Conservation (phyloP, 2,888 invertebrate species). For the Smittia sp. region DNA sequence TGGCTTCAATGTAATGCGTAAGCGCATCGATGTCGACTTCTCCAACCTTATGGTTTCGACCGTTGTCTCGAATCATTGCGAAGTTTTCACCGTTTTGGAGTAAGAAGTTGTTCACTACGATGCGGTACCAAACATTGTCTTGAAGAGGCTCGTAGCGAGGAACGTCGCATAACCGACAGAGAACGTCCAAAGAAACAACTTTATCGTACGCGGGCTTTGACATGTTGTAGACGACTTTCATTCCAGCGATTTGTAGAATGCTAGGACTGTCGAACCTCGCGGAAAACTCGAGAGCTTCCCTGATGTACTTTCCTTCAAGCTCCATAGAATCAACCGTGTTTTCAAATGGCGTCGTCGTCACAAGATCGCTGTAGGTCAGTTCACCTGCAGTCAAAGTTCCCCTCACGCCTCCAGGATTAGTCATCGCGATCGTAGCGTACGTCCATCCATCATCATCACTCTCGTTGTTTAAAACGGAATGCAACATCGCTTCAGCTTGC, state of each 20-base stretch:
- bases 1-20: conserved; percentile 56
- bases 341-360: conserved; percentile 72
- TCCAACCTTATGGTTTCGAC: conserved; percentile 50
- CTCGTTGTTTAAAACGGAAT: conserved; percentile 49
- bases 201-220: conserved; percentile 59
- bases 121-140: conserved; percentile 58
- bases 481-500: conserved; percentile 65
- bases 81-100: conserved; percentile 72
- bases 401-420: conserved; percentile 70
- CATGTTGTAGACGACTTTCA: conserved; percentile 60
- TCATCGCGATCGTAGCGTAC: conserved; percentile 64
- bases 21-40: conserved; percentile 59
- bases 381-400: conserved; percentile 63
- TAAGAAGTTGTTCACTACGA: conserved; percentile 63
- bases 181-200: conserved; percentile 57
- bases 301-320: conserved; percentile 64
- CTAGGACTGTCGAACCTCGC: conserved; percentile 55
- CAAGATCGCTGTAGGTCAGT: conserved; percentile 66
- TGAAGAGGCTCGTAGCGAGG: conserved; percentile 64
- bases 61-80: conserved; percentile 52
- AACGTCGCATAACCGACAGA: conserved; percentile 64
- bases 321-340: conserved; percentile 71
- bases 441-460: conserved; percentile 60
- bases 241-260: conserved; percentile 63
- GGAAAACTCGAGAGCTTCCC: conserved; percentile 62